Base-by-base conservation (phyloP, 2,113 vertebrate species). In the Pelodiscus sinensis region DNA sequence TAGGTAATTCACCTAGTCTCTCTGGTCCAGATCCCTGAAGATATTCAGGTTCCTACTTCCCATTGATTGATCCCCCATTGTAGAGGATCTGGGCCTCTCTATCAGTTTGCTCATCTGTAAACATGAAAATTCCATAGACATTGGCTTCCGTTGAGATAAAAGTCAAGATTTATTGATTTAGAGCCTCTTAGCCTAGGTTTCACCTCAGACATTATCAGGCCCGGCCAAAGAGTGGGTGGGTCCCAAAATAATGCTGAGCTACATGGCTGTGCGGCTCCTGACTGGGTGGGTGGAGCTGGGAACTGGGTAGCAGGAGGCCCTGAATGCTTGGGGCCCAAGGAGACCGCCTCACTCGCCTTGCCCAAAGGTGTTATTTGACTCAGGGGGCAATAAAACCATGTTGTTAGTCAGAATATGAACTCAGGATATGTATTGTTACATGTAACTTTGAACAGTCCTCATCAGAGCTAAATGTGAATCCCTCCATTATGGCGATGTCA, bases 181-280 rank as follows among this genome's bases (percentile, higher is more conserved):
- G 80, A 85, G 90, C 38, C 16, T 52, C 52, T 84, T 55, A 94
- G 94, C 82, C 84, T 82, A 60, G 50, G 1, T 85, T 95, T 85
- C 73, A 88, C 11, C 27, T 78, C 25, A 90, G 44, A 6, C 44
- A 44, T 44, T 44, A 44, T 44, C 44, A 44, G 6, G 44, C 44
- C 44, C 44, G 6, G 44, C 44, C 44, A 44, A 44, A 44, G 44
- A 44, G 44, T 44, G 44, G 44, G 44, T 6, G 44, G 44, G 44
- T 5, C 44, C 44, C 44, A 44, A 44, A 44, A 44, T 6, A 6
- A 44, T 44, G 44, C 44, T 44, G 44, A 44, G 44, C 6, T 44
- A 44, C 44, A 44, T 6, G 44, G 44, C 44, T 6, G 44, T 6
- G 44, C 44, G 44, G 44, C 44, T 44, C 44, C 44, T 44, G 44